Base-by-base conservation (phyloP, 2,888 invertebrate species). In the Heliconius charithonia region DNA sequence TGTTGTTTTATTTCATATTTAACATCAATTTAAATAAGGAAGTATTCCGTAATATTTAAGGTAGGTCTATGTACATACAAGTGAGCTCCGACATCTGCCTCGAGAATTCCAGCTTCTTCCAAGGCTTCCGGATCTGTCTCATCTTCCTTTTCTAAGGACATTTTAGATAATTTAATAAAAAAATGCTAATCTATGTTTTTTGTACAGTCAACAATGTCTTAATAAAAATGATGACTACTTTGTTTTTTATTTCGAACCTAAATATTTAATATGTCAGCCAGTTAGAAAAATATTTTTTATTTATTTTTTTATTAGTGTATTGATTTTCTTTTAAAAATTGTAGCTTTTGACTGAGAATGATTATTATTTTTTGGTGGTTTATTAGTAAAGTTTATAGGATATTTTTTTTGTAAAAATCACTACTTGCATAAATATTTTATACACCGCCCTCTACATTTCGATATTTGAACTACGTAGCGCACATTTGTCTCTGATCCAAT, bases 51-150 rank as follows among this genome's bases (percentile, higher is more conserved):
- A 59, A n/a, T 62, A 25, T 62, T 62, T 62, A 25, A 62, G 4
- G 25, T n/a, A 22, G 19, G 27, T 41, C 41, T 41, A 41, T 51
- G 41, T 51, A n/a, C 88, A 89, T 83, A 94, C 94, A 94, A 94
- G 85, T 86, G 87, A 12, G 94, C 94, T 32, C 94, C 94, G 65
- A 93, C 93, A 87, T 94, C 94, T 2, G 94, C 94, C 83, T 94
- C 94, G 45, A 94, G 85, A 59, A 86, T 90, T 3, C 94, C 94
- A 4, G 94, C 92, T 76, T 94, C 93, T 84, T 93, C 93, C 78
- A 94, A 79, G 22, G 86, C 83, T 19, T 93, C 93, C 0, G 89
- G 87, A 45, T 84, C 87, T 19, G 82, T 83, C 3, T 88, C 86
- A 19, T 87, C 87, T 59, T 86, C 84, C 1, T 85, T 81, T 66